Percentiles rank a stretch among this genome's conserved stretches.
Evolutionary conservation across 2,888 invertebrate species (phyloP).

Genomic region (Sympetrum striolatum): DNA sequence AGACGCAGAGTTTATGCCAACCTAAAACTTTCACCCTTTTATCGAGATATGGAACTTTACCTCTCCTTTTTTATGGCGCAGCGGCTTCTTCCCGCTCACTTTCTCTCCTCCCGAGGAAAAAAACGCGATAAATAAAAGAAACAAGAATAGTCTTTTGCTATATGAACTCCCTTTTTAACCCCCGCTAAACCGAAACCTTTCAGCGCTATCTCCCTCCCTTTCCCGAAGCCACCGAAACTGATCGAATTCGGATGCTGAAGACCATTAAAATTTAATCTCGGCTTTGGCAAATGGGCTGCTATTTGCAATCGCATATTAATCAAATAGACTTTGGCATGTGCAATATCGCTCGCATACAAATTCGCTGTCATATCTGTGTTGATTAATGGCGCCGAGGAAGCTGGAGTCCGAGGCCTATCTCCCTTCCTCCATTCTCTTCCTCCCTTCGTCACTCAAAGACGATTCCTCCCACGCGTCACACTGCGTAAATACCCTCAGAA

Average conservation of each 20-base stretch:
- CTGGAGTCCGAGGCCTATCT: conserved; percentile 52
- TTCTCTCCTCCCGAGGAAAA: background rate
- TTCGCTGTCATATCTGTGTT: conserved; percentile 53
- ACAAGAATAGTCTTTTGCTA: background rate
- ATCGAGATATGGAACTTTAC: conserved; percentile 29
- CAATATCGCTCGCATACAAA: conserved; percentile 54
- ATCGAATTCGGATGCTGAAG: conserved; percentile 46
- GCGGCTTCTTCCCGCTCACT: background rate
- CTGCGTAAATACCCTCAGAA: too few relatives aligned
- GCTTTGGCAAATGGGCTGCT: conserved; percentile 46
- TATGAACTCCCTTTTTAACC: background rate
- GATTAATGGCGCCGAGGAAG: conserved; percentile 53
- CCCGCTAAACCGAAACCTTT: background rate
- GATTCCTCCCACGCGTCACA: background rate
- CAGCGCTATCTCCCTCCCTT: background rate
- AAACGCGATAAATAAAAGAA: background rate
- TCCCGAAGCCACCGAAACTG: conserved; percentile 15
- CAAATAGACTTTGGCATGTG: conserved; percentile 54
- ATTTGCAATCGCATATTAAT: conserved; percentile 53
- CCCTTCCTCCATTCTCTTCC: background rate
- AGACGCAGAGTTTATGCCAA: background rate
- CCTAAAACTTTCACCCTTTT: conserved; percentile 13
- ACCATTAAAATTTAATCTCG: conserved; percentile 47
- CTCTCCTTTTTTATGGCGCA: background rate
- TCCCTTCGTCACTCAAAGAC: background rate